Base-by-base conservation (phyloP, 2,797 vertebrate species). In the Cephalopachus bancanus region DNA sequence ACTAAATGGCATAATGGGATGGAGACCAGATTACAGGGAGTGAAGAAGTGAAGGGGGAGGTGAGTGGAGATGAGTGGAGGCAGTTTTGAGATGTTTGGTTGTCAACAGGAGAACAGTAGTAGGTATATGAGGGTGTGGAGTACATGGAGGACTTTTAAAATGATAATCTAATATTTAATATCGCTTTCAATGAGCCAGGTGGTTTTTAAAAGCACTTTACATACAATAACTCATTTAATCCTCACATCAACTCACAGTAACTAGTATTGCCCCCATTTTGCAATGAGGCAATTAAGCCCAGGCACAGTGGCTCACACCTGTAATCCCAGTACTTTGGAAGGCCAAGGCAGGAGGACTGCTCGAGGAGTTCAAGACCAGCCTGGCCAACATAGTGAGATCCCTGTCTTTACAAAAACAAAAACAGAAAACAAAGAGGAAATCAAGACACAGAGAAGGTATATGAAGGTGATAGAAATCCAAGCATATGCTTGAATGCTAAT, bases 101-200 rank as follows among this genome's bases (percentile, higher is more conserved):
- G 15, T 69, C 79, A 72, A 60, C 15, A 62, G 65, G 64, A 93
- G 62, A 78, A 37, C 24, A 78, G 87, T 72, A 92, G 19, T 84
- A n/a, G 44, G 51, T 62, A 20, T 33, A 75, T 94, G n/a, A 5
- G 49, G 17, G 37, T 86, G 5, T 79, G 62, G 24, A 89, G 5
- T 67, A 11, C 62, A 57, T 62, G 28, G 69, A 78, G 24, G n/a
- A 51, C 26, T 86, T 90, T 65, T 65, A 65, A 91, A 92, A 78
- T 78, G 62, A 30, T 49, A 49, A 74, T 74, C 57, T 83, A 83
- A 88, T 60, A 88, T 33, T 79, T 33, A 28, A 28, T 1, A 7
- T 79, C 89, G 59, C 19, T 96, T 94, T 85, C 59, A 83, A 51
- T 78, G 91, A 89, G 26, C 74, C 6, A 19, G 76, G 8, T 71